Evolutionary conservation across 2,888 invertebrate genomes (phyloP).

Genomic region (Drosophila nigritarsus): DNA sequence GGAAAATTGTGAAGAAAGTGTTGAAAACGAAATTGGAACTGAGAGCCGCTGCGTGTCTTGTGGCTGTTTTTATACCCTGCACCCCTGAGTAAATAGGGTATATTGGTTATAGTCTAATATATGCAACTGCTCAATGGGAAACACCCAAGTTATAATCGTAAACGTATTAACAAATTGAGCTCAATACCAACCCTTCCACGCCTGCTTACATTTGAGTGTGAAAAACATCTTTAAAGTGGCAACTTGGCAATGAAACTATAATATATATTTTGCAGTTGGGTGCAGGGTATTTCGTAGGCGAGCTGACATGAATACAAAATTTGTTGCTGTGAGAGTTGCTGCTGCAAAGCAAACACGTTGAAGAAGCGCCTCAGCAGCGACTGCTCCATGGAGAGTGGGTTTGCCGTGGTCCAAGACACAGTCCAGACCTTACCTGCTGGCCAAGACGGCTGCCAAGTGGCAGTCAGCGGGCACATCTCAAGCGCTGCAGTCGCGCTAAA

Average conservation of each 20-base stretch:
- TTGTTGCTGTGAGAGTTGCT: slow-evolving; percentile 44
- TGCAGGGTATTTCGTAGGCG: not conserved
- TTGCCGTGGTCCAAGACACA: slow-evolving; percentile 24
- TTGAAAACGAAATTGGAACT: slow-evolving; percentile 80
- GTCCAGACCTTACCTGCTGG: slow-evolving; percentile 70
- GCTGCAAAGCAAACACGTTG: slow-evolving; percentile 59
- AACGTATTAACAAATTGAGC: not conserved
- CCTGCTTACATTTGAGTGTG: not conserved
- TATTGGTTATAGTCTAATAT: not conserved
- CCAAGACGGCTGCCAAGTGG: slow-evolving; percentile 59
- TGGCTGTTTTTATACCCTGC: slow-evolving; percentile 1
- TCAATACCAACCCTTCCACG: not conserved
- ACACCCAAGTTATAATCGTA: not conserved
- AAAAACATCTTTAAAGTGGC: not conserved
- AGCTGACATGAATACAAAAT: not conserved
- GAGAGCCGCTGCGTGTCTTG: slow-evolving; percentile 56
- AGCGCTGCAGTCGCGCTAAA: slow-evolving; percentile 68
- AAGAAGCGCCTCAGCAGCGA: slow-evolving; percentile 64
- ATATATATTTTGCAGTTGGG: not conserved
- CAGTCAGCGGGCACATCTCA: slow-evolving; percentile 77
- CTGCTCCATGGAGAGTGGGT: slow-evolving; percentile 58
- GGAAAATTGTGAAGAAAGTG: slow-evolving; percentile 81
- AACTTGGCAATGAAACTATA: not conserved
- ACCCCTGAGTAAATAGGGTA: not conserved
- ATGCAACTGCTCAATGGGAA: not conserved